Conservation (phyloP, 2,888 invertebrate species). For the Phalangium opilio region DNA sequence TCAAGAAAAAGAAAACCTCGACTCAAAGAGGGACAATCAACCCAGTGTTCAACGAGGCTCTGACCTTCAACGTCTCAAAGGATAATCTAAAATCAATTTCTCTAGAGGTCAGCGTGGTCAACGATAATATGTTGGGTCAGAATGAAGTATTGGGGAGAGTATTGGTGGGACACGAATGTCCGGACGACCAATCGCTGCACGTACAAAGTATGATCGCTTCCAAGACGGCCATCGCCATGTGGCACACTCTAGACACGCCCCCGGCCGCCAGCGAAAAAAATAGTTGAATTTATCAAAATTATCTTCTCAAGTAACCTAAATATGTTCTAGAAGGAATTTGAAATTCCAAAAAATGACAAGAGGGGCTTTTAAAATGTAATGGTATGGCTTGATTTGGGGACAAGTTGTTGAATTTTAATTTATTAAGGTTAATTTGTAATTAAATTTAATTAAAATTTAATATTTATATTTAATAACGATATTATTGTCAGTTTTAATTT, state of each 20-base stretch:
- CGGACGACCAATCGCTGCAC: not conserved
- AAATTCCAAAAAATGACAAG: no score
- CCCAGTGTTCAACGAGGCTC: slow-evolving; percentile 40
- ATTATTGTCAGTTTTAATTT: no score
- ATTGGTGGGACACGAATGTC: slow-evolving; percentile 34
- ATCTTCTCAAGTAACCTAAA: no score
- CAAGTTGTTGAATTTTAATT: no score
- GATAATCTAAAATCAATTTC: slow-evolving; percentile 41
- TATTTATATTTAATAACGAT: no score
- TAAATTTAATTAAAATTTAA: no score
- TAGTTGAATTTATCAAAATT: no score
- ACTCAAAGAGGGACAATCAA: slow-evolving; percentile 36
- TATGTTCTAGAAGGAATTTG: no score
- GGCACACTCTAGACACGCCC: not conserved
- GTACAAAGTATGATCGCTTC: not conserved
- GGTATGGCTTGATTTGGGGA: no score
- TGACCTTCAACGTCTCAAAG: slow-evolving; percentile 37
- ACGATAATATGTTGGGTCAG: slow-evolving; percentile 42
- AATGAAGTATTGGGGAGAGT: slow-evolving; percentile 40
- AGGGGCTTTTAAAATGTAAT: no score
- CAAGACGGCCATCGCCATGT: slow-evolving; percentile 1
- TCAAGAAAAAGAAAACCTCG: slow-evolving; percentile 39
- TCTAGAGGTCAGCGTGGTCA: slow-evolving; percentile 44
- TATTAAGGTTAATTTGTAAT: no score
- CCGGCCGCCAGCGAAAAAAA: no score